A percentile compares a stretch with the other conserved stretches of the same genome.
These are phyloP conservation scores for Pararge aegeria DNA, from an alignment of 1,140 invertebrate species.

Conservation along the genomic window DNA sequence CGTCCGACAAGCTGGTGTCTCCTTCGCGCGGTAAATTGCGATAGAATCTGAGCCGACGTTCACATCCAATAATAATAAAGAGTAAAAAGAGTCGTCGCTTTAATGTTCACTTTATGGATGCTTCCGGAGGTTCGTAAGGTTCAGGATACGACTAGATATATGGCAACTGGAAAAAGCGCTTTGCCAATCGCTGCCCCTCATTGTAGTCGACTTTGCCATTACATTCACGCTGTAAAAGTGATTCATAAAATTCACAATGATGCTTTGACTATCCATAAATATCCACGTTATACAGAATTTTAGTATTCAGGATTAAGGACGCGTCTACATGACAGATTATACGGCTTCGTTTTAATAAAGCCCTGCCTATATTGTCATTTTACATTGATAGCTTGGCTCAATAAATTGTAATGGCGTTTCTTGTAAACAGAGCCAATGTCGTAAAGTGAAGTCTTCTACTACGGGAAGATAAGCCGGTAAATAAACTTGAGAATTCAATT, in stretches of 20 bases:
- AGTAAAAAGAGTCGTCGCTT: constrained; percentile 76
- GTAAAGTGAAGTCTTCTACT: constrained; percentile 57
- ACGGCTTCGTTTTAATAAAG: constrained; percentile 27
- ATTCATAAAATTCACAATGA: constrained; percentile 38
- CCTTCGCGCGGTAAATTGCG: constrained; percentile 61
- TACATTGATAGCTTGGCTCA: constrained; percentile 30
- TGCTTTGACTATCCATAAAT: constrained; percentile 21
- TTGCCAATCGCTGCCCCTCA: constrained; percentile 43
- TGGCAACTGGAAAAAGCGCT: constrained; percentile 53
- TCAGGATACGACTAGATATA: constrained; percentile 63
- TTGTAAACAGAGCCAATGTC: constrained; percentile 60
- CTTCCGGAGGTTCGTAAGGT: constrained; percentile 62
- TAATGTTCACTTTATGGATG: constrained; percentile 74
- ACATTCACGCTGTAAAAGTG: constrained; percentile 35
- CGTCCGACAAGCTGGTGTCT: constrained; percentile 53
- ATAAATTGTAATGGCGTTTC: constrained; percentile 33
- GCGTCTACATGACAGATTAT: constrained; percentile 11
- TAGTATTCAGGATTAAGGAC: constrained; percentile 12
- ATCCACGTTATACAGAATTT: constrained; percentile 7
- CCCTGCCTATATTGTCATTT: constrained; percentile 25
- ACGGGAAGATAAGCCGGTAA: constrained; percentile 63
- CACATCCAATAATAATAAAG: constrained; percentile 79
- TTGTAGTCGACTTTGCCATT: constrained; percentile 35
- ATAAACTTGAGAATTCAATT: constrained; percentile 73
- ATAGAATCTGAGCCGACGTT: constrained; percentile 73